Base-by-base conservation (phyloP, 2,888 invertebrate species). In the Nipponacmea schrenckii region DNA sequence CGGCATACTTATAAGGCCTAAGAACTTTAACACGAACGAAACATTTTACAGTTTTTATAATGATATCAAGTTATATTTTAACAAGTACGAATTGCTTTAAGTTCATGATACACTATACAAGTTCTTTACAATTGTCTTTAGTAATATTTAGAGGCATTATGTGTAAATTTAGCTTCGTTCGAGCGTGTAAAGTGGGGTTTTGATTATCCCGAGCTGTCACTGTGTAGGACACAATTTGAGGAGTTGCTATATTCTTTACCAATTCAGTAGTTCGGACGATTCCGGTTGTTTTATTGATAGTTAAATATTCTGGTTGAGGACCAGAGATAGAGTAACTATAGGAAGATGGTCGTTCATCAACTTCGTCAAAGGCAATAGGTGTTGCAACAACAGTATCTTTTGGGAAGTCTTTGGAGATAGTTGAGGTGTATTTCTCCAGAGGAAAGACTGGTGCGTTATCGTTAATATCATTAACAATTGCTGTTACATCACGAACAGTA, bases 401-500 rank as follows among this genome's bases (percentile, higher is more conserved):
- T 10, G 79, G 79, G 70, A 78, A 78, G 15, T 56, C 31, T 26
- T 68, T 71, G 27, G 71, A 70, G 5, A 79, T 73, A 56, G 72
- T 70, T 68, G 78, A 78, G 7, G 70, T 67, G 70, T 79, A 79
- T 39, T 68, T 50, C 14, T 62, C 20, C 63, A 74, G 71, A 0
- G 79, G 70, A 69, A 79, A 77, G 56, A 62, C 62, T 4, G 80
- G 80, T 15, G 80, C 77, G 65, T 80, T 80, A 71, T 80, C 80
- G 50, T 80, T 80, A 50, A 80, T 70, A 64, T 80, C 80, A n/a
- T 74, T 67, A 2, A 80, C 62, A 17, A 80, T 76, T 31, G 79
- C 72, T 14, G 75, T 77, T 3, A 79, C 71, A n/a, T 69, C 68
- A 20, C 74, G 70, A 17, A 65, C 62, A 26, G 72, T 64, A 26